Base-by-base conservation (phyloP, 2,113 vertebrate genomes). In the Leucosticte australis region DNA sequence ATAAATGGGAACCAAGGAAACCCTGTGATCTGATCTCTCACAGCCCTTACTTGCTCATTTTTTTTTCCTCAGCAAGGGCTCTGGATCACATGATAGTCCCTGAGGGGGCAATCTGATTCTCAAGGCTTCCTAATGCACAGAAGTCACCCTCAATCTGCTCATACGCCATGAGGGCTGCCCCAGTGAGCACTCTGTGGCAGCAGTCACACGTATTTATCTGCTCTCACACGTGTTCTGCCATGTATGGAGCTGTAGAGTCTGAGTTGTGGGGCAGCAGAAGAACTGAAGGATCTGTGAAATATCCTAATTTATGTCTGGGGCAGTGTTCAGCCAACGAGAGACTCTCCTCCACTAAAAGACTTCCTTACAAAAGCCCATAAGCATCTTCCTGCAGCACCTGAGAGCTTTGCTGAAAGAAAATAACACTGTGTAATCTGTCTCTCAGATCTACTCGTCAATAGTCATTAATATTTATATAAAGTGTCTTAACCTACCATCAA, bases 151-250 rank as follows among this genome's bases (percentile, higher is more conserved):
- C 52, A 22, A 1, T 41, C 31, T 87, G 16, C 22, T 82, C 31
- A 3, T 27, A 52, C 65, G 2, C 2, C 5, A 0, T 15, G 53
- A 46, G 18, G 8, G 7, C 9, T 30, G 5, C 24, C 27, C 1
- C 55, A 56, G 17, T 35, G 33, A 67, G 15, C 31, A 42, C 5
- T 7, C 6, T 41, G 23, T 52, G 31, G 20, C 12, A 55, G 21
- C 6, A 7, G 4, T 6, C 71, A 6, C 10, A 9, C 3, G 2
- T 20, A 37, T 55, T 39, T 53, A 3, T 30, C 33, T 19, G 20
- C 15, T 57, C 11, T 41, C 13, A 33, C 17, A 37, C 0, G 9
- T 53, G 6, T 60, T 93, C 47, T 75, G 26, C 11, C 41, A 11
- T 7, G 3, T 35, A 24, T 12, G 24, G 41, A 37, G 11, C 6